These are phyloP conservation scores for Drosophila prosaltans DNA, from an alignment of 1,140 invertebrate species.

Conservation along the genomic window DNA sequence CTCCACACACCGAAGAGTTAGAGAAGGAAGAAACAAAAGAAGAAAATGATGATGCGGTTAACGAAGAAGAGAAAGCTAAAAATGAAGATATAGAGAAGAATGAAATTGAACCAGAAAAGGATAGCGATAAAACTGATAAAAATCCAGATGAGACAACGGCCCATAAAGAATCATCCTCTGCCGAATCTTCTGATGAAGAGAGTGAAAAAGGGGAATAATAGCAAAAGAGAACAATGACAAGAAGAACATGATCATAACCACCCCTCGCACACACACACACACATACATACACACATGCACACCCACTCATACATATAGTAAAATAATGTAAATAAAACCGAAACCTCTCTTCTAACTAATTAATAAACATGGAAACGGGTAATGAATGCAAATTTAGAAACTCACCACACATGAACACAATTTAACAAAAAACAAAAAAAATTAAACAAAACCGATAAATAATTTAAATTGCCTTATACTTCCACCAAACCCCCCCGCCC, in stretches of 20 bases:
- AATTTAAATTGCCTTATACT: background rate
- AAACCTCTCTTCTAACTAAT: conserved; percentile 37
- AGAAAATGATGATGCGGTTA: conserved; percentile 8
- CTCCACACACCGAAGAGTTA: background rate
- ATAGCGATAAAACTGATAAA: background rate
- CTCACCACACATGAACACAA: background rate
- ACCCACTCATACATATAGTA: conserved; percentile 40
- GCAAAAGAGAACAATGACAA: conserved; percentile 4
- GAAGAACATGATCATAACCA: conserved; percentile 25
- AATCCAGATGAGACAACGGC: background rate
- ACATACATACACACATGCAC: conserved; percentile 21
- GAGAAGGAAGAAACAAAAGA: conserved; percentile 15
- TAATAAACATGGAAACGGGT: conserved; percentile 55
- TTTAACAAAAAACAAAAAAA: background rate
- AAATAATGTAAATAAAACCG: conserved; percentile 67
- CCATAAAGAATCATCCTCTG: conserved; percentile 2
- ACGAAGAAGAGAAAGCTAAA: conserved; percentile 1
- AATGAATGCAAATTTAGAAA: conserved; percentile 27
- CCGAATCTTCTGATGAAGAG: conserved; percentile 30
- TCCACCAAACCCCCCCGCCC: conserved; percentile 3
- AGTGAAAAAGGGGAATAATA: conserved; percentile 52
- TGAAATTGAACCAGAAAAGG: conserved; percentile 1
- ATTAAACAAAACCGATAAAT: background rate
- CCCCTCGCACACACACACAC: conserved; percentile 21
- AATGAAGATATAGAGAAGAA: conserved; percentile 7